phyloP scores from a whole-genome alignment of 2,797 vertebrate species.

The Coranthus polyacanthus region DNA sequence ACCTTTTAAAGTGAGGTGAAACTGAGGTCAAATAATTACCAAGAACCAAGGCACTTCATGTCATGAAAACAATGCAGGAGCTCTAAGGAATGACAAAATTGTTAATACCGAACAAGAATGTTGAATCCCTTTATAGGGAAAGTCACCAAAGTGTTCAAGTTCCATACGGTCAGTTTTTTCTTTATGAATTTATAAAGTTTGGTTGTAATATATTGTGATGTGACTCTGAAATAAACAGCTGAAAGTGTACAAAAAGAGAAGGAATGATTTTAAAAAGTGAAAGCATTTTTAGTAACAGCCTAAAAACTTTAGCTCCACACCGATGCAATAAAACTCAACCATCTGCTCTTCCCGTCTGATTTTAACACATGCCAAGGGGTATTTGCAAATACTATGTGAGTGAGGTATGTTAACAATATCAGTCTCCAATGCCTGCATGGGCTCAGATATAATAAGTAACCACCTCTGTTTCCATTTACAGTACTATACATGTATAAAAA shows the following conservation, averaged over 20 bases:
- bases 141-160: no score
- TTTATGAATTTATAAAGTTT: no score
- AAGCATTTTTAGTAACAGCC: constrained; percentile 9
- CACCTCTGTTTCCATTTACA: constrained; percentile 12
- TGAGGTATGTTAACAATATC: constrained; percentile 21
- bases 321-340: constrained; percentile 31
- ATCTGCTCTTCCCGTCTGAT: constrained; percentile 36
- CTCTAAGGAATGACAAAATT: background rate
- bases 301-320: constrained; percentile 17
- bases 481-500: background rate
- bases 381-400: constrained; percentile 22
- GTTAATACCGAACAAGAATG: no score
- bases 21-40: no score
- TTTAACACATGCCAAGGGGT: constrained; percentile 22
- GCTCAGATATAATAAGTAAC: constrained; percentile 11
- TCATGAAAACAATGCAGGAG: no score
- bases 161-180: no score
- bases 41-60: no score
- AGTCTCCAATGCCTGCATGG: constrained; percentile 22
- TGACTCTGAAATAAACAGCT: background rate
- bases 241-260: background rate
- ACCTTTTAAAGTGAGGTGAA: no score
- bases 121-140: no score
- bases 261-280: background rate
- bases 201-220: no score